phyloP scores from a whole-genome alignment of 2,888 invertebrate genomes.

The Ormyrus rosae region DNA sequence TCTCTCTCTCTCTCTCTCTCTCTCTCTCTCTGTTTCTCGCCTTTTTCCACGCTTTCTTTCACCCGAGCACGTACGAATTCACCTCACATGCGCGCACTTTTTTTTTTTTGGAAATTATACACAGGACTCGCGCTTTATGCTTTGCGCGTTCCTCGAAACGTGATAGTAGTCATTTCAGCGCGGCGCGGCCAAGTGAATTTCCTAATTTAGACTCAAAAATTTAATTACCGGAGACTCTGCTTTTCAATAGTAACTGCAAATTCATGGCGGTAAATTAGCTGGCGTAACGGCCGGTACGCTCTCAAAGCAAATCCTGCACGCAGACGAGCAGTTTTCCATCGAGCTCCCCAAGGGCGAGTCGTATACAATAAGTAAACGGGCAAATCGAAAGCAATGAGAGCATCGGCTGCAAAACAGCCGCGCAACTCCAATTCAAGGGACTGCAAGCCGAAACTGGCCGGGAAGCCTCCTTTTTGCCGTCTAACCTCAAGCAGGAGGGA shows the following conservation, averaged over 20 bases:
- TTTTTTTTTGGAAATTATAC: conserved; percentile 35
- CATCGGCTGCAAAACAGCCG: conserved; percentile 44
- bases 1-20: too few relatives aligned
- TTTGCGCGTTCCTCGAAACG: conserved; percentile 28
- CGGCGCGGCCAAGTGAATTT: conserved; percentile 31
- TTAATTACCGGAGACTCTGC: background rate
- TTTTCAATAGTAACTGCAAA: conserved; percentile 2
- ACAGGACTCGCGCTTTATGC: conserved; percentile 29
- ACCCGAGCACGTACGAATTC: conserved; percentile 40
- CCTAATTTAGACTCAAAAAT: background rate
- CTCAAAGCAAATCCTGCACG: background rate
- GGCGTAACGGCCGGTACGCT: background rate
- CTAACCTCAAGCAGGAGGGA: background rate
- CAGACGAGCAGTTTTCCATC: background rate
- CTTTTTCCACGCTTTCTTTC: background rate
- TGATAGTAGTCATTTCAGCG: conserved; percentile 33
- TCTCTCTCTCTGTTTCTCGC: too few relatives aligned
- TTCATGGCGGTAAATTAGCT: conserved; percentile 19
- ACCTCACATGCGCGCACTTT: background rate
- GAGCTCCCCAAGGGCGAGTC: background rate
- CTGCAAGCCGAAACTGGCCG: conserved; percentile 7
- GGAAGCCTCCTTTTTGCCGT: background rate
- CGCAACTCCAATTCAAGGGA: conserved; percentile 37
- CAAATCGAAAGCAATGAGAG: conserved; percentile 40
- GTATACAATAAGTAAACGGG: conserved; percentile 18